Evolutionary conservation across 2,797 vertebrate genomes (phyloP).

Genomic region (Xyrichtys novacula): DNA sequence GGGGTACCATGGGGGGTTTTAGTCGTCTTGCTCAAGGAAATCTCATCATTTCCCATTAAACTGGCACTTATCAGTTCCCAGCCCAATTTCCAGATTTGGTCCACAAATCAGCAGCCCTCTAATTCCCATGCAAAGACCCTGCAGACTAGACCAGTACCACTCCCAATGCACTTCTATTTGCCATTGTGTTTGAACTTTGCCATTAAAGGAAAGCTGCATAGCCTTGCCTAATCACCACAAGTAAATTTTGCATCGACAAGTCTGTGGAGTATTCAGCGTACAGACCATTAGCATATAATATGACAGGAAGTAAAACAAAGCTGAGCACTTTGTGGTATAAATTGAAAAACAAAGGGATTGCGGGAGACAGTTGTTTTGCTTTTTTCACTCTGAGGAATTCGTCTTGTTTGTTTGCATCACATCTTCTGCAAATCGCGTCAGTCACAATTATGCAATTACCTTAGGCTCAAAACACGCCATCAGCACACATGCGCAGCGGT

Average conservation of each 20-base stretch:
- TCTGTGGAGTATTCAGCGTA: not conserved
- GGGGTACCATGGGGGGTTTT: too few relatives aligned
- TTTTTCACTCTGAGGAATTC: conserved; percentile 44
- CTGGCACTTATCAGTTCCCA: too few relatives aligned
- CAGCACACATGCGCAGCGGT: conserved; percentile 15
- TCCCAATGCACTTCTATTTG: not conserved
- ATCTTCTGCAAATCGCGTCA: conserved; percentile 63
- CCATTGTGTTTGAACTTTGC: not conserved
- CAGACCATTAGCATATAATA: conserved; percentile 7
- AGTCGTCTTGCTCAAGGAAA: too few relatives aligned
- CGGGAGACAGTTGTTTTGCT: conserved; percentile 47
- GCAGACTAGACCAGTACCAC: too few relatives aligned
- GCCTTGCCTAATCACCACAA: not conserved
- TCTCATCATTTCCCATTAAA: too few relatives aligned
- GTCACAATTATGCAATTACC: conserved; percentile 59
- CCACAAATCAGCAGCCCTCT: too few relatives aligned
- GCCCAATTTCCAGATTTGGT: too few relatives aligned
- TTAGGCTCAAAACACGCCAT: conserved; percentile 11
- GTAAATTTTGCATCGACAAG: conserved; percentile 4
- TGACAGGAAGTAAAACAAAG: conserved; percentile 33
- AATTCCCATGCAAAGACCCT: too few relatives aligned
- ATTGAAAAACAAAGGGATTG: conserved; percentile 46
- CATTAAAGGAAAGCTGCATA: not conserved
- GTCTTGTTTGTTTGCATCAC: conserved; percentile 57
- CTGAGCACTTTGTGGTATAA: conserved; percentile 29